Conservation (phyloP, 1,140 invertebrate genomes). For the Ephestia elutella region DNA sequence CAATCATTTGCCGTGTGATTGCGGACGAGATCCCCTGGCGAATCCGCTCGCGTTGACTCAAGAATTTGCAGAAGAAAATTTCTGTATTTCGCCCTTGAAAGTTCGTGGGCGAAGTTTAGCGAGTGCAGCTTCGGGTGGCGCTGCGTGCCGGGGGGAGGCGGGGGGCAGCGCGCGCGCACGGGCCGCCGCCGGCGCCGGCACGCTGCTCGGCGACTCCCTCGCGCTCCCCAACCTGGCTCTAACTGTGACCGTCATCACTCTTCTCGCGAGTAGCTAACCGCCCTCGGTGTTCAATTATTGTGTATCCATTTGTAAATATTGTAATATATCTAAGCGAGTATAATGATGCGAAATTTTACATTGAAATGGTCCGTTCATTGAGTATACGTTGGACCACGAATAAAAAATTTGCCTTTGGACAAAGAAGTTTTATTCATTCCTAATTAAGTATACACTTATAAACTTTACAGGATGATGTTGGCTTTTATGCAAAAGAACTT, state of each 20-base stretch:
- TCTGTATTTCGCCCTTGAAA: constrained; percentile 88
- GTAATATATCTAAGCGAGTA: constrained; percentile 59
- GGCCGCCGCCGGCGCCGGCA: constrained; percentile 46
- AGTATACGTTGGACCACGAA: constrained; percentile 71
- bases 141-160: constrained; percentile 68
- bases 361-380: constrained; percentile 69
- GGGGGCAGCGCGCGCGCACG: constrained; percentile 57
- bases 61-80: constrained; percentile 85
- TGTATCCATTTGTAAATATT: constrained; percentile 69
- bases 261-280: constrained; percentile 54
- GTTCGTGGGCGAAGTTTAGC: constrained; percentile 84
- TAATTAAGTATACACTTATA: background rate
- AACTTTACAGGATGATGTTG: background rate
- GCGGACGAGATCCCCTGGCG: constrained; percentile 83
- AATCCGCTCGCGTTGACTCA: constrained; percentile 82
- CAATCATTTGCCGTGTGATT: constrained; percentile 90
- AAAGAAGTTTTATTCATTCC: constrained; percentile 38
- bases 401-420: constrained; percentile 68
- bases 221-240: constrained; percentile 37
- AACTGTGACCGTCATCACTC: constrained; percentile 40
- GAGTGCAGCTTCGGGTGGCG: constrained; percentile 80
- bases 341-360: constrained; percentile 68
- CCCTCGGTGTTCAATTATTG: constrained; percentile 60
- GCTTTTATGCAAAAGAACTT: too few relatives aligned
- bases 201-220: constrained; percentile 24